Evolutionary conservation across 2,113 vertebrate species (phyloP).

Genomic region (Chiloscyllium plagiosum): DNA sequence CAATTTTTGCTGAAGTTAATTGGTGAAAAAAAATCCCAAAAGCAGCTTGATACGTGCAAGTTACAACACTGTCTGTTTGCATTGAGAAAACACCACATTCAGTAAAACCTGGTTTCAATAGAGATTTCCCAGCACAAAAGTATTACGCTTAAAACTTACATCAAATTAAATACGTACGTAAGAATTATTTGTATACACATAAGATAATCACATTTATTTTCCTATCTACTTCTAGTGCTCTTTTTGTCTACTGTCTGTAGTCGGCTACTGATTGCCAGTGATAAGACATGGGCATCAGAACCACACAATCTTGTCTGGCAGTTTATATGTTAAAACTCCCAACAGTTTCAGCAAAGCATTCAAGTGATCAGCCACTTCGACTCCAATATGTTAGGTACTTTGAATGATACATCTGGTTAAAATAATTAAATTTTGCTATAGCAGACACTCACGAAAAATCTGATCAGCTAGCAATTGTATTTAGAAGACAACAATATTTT

Average conservation of each 20-base stretch:
- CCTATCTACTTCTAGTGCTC: conserved; percentile 42
- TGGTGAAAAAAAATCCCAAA: background rate
- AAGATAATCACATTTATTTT: conserved; percentile 47
- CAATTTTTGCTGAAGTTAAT: background rate
- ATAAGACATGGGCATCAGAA: conserved; percentile 50
- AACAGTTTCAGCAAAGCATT: conserved; percentile 38
- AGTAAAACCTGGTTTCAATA: background rate
- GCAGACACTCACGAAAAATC: background rate
- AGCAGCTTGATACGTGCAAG: background rate
- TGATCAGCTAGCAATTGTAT: background rate
- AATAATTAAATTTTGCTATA: background rate
- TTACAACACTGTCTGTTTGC: background rate
- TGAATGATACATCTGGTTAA: background rate
- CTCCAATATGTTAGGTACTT: conserved; percentile 44
- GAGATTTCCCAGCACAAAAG: background rate
- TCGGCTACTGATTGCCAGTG: conserved; percentile 47
- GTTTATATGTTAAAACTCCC: conserved; percentile 42
- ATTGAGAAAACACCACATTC: background rate
- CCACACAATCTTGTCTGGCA: conserved; percentile 50
- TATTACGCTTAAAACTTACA: conserved; percentile 39
- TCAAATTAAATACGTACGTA: conserved; percentile 46
- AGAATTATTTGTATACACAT: conserved; percentile 45
- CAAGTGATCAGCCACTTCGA: conserved; percentile 39
- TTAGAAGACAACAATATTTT: background rate
- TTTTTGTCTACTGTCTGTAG: conserved; percentile 50